These are phyloP conservation scores for Plusia festucae DNA, from an alignment of 2,888 invertebrate genomes.

Conservation along the genomic window DNA sequence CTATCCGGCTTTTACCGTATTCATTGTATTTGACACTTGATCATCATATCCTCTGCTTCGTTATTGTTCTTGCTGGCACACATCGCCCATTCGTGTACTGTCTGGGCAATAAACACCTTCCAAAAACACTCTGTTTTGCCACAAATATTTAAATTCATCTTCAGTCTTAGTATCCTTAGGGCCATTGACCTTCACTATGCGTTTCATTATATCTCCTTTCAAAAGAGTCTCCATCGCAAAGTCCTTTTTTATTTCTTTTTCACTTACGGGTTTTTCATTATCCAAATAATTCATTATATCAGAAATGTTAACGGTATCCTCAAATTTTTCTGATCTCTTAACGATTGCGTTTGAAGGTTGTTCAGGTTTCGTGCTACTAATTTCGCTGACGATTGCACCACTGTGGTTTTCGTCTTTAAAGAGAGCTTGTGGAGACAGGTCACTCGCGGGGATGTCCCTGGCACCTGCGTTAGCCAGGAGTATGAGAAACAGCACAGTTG, in stretches of 20 bases:
- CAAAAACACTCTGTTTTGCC: not conserved
- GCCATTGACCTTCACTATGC: not conserved
- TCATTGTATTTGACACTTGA: not conserved
- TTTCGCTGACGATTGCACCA: not conserved
- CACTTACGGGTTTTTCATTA: too few relatives aligned
- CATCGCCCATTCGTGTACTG: not conserved
- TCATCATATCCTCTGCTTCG: not conserved
- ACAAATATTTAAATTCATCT: not conserved
- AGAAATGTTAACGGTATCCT: too few relatives aligned
- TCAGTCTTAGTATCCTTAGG: not conserved
- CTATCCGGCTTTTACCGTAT: too few relatives aligned
- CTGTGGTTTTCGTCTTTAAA: not conserved
- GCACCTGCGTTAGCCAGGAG: not conserved
- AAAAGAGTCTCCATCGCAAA: too few relatives aligned
- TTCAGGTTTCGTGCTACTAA: not conserved
- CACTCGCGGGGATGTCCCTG: not conserved
- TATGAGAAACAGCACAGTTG: not conserved
- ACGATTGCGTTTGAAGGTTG: not conserved
- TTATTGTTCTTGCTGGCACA: not conserved
- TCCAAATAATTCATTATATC: too few relatives aligned
- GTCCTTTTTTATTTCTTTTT: too few relatives aligned
- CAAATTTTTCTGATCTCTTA: not conserved
- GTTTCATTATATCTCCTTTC: too few relatives aligned
- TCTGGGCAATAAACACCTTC: not conserved
- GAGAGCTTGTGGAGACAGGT: not conserved